A percentile compares a stretch with the other conserved stretches of the same genome.
Conservation (phyloP, 2,888 invertebrate species). For the Ditula angustiorana region DNA sequence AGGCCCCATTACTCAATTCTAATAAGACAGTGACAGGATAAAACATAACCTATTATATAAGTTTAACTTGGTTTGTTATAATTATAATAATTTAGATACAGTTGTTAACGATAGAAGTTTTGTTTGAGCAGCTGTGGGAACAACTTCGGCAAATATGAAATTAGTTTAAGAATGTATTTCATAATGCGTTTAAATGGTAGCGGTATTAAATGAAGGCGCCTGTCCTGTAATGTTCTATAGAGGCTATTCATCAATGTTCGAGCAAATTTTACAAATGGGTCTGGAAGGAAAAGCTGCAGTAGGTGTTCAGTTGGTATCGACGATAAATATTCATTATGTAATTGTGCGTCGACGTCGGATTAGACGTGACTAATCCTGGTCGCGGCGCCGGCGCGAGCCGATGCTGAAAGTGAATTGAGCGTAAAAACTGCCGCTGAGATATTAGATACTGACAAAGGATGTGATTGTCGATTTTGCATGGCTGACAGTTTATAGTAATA, state of each 20-base stretch:
- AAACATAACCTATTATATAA: conserved; percentile 14
- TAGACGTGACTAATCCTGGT: conserved; percentile 42
- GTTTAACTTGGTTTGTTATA: conserved; percentile 2
- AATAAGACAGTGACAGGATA: conserved; percentile 15
- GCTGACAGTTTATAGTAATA: background rate
- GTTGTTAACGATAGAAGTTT: conserved; percentile 12
- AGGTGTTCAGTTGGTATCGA: conserved; percentile 35
- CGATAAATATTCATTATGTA: conserved; percentile 47
- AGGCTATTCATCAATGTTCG: conserved; percentile 30
- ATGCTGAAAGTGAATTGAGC: conserved; percentile 26
- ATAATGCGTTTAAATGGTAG: conserved; percentile 19
- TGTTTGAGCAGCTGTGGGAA: conserved; percentile 32
- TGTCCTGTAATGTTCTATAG: background rate
- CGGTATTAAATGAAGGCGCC: background rate
- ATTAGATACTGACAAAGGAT: conserved; percentile 9
- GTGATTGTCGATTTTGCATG: background rate
- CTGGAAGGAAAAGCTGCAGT: conserved; percentile 33
- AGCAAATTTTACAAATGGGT: conserved; percentile 24
- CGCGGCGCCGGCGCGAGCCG: conserved; percentile 15
- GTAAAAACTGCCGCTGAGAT: conserved; percentile 15
- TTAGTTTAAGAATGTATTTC: conserved; percentile 33
- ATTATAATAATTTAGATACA: conserved; percentile 32
- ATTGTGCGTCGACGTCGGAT: conserved; percentile 47
- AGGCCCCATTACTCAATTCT: conserved; percentile 32
- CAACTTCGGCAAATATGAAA: conserved; percentile 15